phyloP scores from a whole-genome alignment of 2,888 invertebrate genomes.

The Blastobasis adustella region DNA sequence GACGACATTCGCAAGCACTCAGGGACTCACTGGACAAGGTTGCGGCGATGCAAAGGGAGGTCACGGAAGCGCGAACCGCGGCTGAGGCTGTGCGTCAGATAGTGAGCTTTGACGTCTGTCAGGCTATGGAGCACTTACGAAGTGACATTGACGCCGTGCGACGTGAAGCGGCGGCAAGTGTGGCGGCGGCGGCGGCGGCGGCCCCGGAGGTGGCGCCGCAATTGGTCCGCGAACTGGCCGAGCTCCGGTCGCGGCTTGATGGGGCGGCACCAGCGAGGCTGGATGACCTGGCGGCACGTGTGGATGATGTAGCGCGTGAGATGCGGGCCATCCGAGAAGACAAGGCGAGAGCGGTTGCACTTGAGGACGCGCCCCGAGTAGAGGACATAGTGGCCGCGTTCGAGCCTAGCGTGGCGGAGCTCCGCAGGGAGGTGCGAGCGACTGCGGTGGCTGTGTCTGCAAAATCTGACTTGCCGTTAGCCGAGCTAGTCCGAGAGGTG shows the following conservation, averaged over 20 bases:
- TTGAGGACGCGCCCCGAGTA: not conserved
- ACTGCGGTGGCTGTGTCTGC: not conserved
- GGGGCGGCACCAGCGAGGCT: not conserved
- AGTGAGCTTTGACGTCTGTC: not conserved
- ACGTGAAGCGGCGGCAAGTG: not conserved
- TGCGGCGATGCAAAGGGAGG: too few species aligned
- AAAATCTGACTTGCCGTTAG: not conserved
- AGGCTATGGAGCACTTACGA: not conserved
- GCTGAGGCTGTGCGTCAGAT: too few species aligned
- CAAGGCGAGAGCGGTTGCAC: not conserved
- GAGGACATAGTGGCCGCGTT: not conserved
- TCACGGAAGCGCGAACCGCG: too few species aligned
- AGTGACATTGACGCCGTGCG: not conserved
- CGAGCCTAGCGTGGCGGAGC: not conserved
- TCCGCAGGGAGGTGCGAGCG: not conserved
- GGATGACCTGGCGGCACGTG: not conserved
- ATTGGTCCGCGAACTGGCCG: not conserved
- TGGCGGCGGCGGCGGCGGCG: not conserved
- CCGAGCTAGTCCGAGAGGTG: not conserved
- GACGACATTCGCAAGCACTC: too few species aligned
- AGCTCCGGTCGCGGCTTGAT: not conserved
- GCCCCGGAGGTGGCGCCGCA: not conserved
- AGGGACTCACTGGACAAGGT: too few species aligned
- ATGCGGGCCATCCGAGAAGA: not conserved
- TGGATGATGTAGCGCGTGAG: not conserved